phyloP scores from a whole-genome alignment of 2,797 vertebrate genomes.

The Acipenser oxyrinchus region DNA sequence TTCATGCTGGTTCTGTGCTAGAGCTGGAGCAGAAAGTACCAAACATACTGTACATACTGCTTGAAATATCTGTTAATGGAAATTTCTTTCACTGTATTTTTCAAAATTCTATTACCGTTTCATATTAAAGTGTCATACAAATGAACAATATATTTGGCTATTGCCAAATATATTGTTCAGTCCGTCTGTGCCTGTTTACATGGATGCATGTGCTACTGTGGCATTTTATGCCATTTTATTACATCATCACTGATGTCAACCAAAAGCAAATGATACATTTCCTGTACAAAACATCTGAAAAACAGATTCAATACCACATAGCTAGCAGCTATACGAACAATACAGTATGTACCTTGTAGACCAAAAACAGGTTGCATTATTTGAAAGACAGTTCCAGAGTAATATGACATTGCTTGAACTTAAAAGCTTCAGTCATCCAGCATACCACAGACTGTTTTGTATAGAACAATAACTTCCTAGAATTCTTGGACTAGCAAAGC shows the following conservation, averaged over 20 bases:
- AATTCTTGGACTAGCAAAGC: slow-evolving; percentile 89
- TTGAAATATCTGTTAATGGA: too few relatives aligned
- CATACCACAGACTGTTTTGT: slow-evolving; percentile 84
- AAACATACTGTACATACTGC: too few relatives aligned
- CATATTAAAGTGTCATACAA: background rate
- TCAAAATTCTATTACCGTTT: background rate
- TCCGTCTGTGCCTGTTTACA: too few relatives aligned
- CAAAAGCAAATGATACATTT: background rate
- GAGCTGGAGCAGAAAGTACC: too few relatives aligned
- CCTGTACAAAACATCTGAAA: background rate
- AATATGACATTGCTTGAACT: slow-evolving; percentile 61
- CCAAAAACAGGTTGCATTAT: slow-evolving; percentile 60
- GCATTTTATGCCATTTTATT: background rate
- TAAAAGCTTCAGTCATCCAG: slow-evolving; percentile 78
- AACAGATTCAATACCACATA: background rate
- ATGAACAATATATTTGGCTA: background rate
- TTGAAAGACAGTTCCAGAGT: slow-evolving; percentile 71
- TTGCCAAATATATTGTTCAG: too few relatives aligned
- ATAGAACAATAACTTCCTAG: slow-evolving; percentile 98
- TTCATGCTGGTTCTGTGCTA: too few relatives aligned
- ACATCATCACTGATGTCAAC: background rate
- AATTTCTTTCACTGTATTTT: too few relatives aligned
- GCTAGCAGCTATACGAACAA: background rate
- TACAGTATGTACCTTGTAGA: slow-evolving; percentile 18
- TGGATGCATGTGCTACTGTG: too few relatives aligned